Evolutionary conservation across 2,113 vertebrate genomes (phyloP).

Genomic region (Cryptoleucopteryx plumbea): DNA sequence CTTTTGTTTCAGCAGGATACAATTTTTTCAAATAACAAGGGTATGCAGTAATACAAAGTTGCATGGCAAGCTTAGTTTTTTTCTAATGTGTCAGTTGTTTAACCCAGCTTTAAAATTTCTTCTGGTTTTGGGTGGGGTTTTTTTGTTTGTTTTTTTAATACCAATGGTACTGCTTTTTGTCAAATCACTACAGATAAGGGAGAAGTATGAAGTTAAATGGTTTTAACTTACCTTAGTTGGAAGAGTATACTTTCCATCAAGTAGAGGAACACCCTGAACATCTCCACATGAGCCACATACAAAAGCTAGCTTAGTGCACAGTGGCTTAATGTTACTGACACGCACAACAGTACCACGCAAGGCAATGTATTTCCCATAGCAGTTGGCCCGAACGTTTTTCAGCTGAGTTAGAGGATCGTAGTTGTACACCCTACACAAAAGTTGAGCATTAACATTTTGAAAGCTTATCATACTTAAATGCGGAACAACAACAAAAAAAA

Average conservation of each 20-base stretch:
- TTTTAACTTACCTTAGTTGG: constrained; percentile 83
- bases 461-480: neutral
- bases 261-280: constrained; percentile 78
- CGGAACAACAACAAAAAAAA: neutral
- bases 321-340: constrained; percentile 90
- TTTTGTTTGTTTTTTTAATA: neutral
- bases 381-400: constrained; percentile 87
- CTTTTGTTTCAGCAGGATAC: neutral
- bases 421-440: constrained; percentile 86
- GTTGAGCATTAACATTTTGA: neutral
- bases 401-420: constrained; percentile 88
- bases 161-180: fast-evolving
- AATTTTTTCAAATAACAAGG: neutral
- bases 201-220: neutral
- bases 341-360: constrained; percentile 91
- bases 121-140: no score
- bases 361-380: constrained; percentile 87
- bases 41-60: neutral
- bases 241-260: constrained; percentile 86
- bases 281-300: constrained; percentile 81
- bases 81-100: neutral
- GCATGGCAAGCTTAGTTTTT: neutral
- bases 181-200: neutral
- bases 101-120: neutral
- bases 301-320: constrained; percentile 90